Percentiles rank a stretch among this genome's conserved stretches.
Conservation (phyloP, 2,797 vertebrate species). For the Enteromius treurensis region DNA sequence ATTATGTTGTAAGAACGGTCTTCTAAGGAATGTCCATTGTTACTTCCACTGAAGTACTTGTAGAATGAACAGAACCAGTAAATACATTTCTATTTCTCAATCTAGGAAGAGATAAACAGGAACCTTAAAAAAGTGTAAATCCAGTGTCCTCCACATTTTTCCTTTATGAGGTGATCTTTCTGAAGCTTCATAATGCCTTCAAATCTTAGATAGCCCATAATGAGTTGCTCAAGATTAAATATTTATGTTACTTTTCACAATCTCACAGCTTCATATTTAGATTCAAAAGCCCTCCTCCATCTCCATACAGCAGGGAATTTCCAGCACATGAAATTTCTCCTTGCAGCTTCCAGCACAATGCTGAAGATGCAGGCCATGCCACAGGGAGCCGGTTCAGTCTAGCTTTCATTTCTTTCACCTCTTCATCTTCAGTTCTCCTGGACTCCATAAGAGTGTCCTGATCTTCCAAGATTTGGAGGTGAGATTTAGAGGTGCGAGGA, state of each 20-base stretch:
- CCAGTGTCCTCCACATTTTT: neutral
- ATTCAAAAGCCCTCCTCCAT: conserved; percentile 24
- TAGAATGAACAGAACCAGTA: neutral
- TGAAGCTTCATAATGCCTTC: neutral
- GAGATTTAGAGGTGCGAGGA: neutral
- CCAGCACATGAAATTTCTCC: conserved; percentile 24
- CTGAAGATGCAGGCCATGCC: conserved; percentile 28
- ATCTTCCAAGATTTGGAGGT: conserved; percentile 17
- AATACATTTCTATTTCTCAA: neutral
- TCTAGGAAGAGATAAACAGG: neutral
- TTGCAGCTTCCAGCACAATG: conserved; percentile 39
- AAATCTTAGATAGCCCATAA: conserved; percentile 23
- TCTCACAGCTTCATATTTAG: conserved; percentile 33
- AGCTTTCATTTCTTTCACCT: neutral
- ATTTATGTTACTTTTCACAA: conserved; percentile 41
- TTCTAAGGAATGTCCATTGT: neutral
- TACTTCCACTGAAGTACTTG: neutral
- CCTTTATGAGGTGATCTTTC: conserved; percentile 12
- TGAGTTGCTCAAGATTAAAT: conserved; percentile 36
- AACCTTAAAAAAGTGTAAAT: neutral
- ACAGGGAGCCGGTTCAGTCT: neutral
- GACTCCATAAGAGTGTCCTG: neutral
- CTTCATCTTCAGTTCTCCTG: conserved; percentile 18
- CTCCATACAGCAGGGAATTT: conserved; percentile 35
- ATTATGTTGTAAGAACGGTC: neutral